phyloP scores from a whole-genome alignment of 1,140 invertebrate species.

The Diprion similis region DNA sequence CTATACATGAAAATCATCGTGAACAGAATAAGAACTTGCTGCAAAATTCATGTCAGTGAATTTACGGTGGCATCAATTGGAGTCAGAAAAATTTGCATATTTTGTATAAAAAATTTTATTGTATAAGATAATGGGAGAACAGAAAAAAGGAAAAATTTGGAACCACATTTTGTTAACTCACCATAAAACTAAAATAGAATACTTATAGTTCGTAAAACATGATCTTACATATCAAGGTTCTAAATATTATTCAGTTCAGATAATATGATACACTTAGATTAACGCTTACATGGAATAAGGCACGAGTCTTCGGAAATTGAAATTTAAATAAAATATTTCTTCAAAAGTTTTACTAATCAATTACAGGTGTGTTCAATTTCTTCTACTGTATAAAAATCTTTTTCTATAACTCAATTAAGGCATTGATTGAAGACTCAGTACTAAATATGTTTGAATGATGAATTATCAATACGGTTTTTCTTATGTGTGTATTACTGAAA shows the following conservation, averaged over 20 bases:
- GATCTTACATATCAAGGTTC: not conserved
- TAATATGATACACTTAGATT: not conserved
- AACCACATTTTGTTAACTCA: no score
- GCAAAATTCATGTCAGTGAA: no score
- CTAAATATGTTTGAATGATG: not conserved
- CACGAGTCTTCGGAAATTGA: not conserved
- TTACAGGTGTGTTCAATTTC: not conserved
- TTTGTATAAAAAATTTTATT: not conserved
- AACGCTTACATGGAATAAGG: not conserved
- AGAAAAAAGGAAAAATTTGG: not conserved
- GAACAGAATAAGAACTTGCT: no score
- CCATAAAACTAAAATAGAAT: not conserved
- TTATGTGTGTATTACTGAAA: not conserved
- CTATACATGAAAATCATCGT: no score
- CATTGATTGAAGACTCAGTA: not conserved
- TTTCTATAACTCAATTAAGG: not conserved
- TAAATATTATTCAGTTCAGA: constrained; percentile 4
- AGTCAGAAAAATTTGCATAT: not conserved
- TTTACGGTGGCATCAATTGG: no score
- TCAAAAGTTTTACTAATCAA: not conserved
- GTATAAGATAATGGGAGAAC: not conserved
- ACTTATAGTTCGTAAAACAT: not conserved
- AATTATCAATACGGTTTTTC: not conserved
- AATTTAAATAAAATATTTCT: not conserved
- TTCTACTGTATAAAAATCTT: not conserved